These are phyloP conservation scores for Mareca strepera DNA, from an alignment of 2,797 vertebrate genomes.

Conservation along the genomic window DNA sequence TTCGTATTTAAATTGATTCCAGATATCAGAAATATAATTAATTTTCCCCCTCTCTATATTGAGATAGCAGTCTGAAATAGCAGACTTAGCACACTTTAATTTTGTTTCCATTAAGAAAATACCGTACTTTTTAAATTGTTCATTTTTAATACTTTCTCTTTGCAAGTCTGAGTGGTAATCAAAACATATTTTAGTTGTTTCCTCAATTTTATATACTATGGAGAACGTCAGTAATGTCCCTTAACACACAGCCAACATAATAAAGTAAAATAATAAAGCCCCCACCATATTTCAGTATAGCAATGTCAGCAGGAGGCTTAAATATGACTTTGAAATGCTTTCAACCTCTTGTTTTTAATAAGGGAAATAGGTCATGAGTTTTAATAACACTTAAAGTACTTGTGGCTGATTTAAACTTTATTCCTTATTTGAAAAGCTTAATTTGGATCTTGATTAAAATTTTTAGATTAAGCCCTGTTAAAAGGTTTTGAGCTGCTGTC, in stretches of 20 bases:
- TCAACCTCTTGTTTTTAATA: constrained; percentile 75
- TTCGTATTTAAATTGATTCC: constrained; percentile 37
- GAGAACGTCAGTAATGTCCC: constrained; percentile 74
- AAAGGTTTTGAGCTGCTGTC: background rate
- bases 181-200: constrained; percentile 78
- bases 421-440: constrained; percentile 65
- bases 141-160: constrained; percentile 61
- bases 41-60: constrained; percentile 23
- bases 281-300: constrained; percentile 60
- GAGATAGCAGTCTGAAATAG: constrained; percentile 38
- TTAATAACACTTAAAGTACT: constrained; percentile 51
- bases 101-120: constrained; percentile 73
- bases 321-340: constrained; percentile 73
- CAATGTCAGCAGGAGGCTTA: constrained; percentile 74
- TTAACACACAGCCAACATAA: constrained; percentile 60
- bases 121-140: constrained; percentile 61
- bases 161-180: constrained; percentile 62
- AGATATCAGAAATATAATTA: constrained; percentile 64
- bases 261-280: constrained; percentile 69
- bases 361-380: constrained; percentile 57
- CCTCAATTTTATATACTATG: constrained; percentile 73
- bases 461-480: background rate
- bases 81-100: constrained; percentile 55
- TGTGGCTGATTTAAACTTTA: constrained; percentile 71
- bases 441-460: constrained; percentile 43